Conservation (phyloP, 1,140 invertebrate genomes). For the Macrobrachium rosenbergii region DNA sequence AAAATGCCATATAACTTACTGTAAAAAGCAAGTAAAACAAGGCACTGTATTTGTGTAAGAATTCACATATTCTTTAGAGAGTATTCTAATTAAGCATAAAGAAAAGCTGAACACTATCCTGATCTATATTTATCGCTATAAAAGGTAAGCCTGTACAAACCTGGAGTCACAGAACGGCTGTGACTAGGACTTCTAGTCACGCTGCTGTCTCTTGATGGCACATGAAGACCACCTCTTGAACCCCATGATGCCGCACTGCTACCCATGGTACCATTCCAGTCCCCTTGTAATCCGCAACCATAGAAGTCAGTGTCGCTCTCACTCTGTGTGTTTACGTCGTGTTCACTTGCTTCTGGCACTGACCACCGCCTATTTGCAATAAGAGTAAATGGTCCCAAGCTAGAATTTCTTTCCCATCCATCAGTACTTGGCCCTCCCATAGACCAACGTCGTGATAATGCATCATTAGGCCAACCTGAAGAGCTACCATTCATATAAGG, state of each 20-base stretch:
- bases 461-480: conserved; percentile 44
- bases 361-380: conserved; percentile 55
- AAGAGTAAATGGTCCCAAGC: conserved; percentile 49
- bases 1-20: too few relatives aligned
- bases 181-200: conserved; percentile 51
- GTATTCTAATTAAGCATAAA: too few relatives aligned
- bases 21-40: background rate
- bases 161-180: conserved; percentile 53
- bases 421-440: conserved; percentile 49
- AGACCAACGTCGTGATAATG: conserved; percentile 52
- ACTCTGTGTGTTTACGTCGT: conserved; percentile 14
- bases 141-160: conserved; percentile 9
- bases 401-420: conserved; percentile 36
- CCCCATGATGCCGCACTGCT: conserved; percentile 39
- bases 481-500: conserved; percentile 25
- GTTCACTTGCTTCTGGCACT: conserved; percentile 51
- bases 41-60: background rate
- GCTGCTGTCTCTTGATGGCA: conserved; percentile 48
- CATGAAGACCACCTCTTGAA: conserved; percentile 32
- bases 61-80: too few relatives aligned
- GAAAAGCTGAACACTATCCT: too few relatives aligned
- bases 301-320: conserved; percentile 33
- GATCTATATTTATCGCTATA: background rate
- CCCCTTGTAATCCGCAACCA: conserved; percentile 31
- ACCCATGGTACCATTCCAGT: conserved; percentile 40